Evolutionary conservation across 2,888 invertebrate genomes (phyloP), one percentile per base, ranked within the genome.

Genomic region (Phymatocera aterrima): DNA sequence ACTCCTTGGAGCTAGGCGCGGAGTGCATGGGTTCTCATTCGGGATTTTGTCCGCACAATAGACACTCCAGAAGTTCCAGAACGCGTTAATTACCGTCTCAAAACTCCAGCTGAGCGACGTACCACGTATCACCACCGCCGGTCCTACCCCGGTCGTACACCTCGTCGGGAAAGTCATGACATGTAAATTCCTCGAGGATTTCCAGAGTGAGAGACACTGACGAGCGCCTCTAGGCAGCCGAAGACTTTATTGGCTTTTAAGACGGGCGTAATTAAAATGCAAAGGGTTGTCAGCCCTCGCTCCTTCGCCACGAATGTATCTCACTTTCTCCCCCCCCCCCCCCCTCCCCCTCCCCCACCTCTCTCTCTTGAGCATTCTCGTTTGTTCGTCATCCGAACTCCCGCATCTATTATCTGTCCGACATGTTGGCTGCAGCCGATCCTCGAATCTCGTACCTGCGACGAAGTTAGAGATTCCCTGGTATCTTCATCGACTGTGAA

Each of bases 171-270:
- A 12, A n/a, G 21, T 12, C 1, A 28, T 21, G 37, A 43, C 34
- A 24, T 8, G 43, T 2, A 28, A 31, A 37, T 64, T 21, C 46
- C 77, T 51, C 48, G 12, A 65, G 51, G 70, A 79, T 48, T 70
- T 70, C 77, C 77, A 77, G 81, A 80, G 82, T 85, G 85, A 85
- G 85, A 83, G 79, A 82, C 82, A 79, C 84, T 84, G 84, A 74
- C 77, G 79, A 81, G 79, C 79, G 78, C 80, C 61, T 80, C 82
- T 82, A 84, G 81, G 82, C 83, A 81, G 78, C 82, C 83, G 78
- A 85, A 84, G 87, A 86, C 84, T 87, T 85, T 87, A 88, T 88
- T 87, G 86, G 86, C 87, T 86, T 88, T 87, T 85, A 88, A 88
- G 86, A 86, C 84, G 83, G 81, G 84, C 84, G 86, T 88, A 88